These are phyloP conservation scores for Forbesichthys papilliferus DNA, from an alignment of 2,113 vertebrate species.

Conservation along the genomic window DNA sequence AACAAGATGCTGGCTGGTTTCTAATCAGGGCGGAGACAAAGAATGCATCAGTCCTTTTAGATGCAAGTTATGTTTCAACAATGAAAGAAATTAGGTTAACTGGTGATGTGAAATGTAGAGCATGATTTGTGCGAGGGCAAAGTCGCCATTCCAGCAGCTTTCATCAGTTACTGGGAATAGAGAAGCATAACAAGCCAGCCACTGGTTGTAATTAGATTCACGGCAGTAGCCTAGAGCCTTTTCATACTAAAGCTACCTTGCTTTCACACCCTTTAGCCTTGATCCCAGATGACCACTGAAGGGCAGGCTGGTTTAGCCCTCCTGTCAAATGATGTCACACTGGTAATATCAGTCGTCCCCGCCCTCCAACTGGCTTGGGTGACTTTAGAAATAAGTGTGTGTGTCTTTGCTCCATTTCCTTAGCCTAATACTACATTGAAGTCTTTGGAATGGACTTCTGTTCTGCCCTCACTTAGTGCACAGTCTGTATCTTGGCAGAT, in stretches of 20 bases:
- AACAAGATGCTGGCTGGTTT: slow-evolving; percentile 7
- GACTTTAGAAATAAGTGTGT: background rate
- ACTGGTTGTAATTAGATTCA: slow-evolving; percentile 65
- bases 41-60: background rate
- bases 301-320: slow-evolving; percentile 26
- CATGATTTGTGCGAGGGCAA: background rate
- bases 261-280: slow-evolving; percentile 20
- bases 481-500: too few species aligned
- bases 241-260: slow-evolving; percentile 41
- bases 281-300: slow-evolving; percentile 27
- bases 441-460: too few species aligned
- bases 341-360: slow-evolving; percentile 20
- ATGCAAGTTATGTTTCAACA: background rate
- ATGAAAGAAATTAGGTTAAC: background rate
- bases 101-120: background rate
- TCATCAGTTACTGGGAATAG: slow-evolving; percentile 19
- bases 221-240: slow-evolving; percentile 47
- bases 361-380: background rate
- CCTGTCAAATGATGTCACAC: slow-evolving; percentile 38
- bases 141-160: background rate
- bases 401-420: background rate
- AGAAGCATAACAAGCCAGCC: slow-evolving; percentile 4
- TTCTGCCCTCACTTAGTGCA: too few species aligned
- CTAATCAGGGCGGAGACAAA: background rate
- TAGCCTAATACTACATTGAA: too few species aligned